These are phyloP conservation scores for Orchestia grillus DNA, from an alignment of 1,140 invertebrate genomes.

Conservation along the genomic window DNA sequence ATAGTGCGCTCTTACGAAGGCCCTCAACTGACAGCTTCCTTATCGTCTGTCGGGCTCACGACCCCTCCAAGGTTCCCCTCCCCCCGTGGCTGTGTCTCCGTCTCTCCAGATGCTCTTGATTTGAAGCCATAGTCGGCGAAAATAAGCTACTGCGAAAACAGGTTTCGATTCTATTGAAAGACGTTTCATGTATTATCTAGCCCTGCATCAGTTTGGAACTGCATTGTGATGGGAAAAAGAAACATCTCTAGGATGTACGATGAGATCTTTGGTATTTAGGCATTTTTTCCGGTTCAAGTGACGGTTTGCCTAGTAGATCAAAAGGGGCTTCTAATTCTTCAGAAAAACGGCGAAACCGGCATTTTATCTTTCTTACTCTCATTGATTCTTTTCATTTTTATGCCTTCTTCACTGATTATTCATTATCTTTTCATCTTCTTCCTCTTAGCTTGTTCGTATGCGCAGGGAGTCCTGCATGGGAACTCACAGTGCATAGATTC, in stretches of 20 bases:
- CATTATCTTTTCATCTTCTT: too few relatives aligned
- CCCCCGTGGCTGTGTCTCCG: not conserved
- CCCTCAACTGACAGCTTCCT: constrained; percentile 35
- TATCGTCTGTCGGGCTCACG: not conserved
- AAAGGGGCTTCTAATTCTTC: too few relatives aligned
- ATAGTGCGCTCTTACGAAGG: not conserved
- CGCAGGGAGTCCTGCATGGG: too few relatives aligned
- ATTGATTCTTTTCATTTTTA: too few relatives aligned
- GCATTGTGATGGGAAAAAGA: not conserved
- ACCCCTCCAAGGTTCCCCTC: not conserved
- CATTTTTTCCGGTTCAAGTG: not conserved
- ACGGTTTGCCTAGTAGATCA: not conserved
- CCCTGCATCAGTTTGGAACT: not conserved
- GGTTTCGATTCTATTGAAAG: not conserved
- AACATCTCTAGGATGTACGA: not conserved
- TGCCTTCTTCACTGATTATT: too few relatives aligned
- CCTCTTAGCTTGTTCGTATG: too few relatives aligned
- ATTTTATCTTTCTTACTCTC: too few relatives aligned
- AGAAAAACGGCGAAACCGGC: too few relatives aligned
- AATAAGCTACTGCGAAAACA: not conserved
- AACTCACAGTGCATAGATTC: too few relatives aligned
- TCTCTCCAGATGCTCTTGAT: not conserved
- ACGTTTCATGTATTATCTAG: not conserved
- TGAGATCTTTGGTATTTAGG: not conserved
- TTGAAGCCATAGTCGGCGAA: not conserved